Conservation (phyloP, 2,113 vertebrate species). For the Grammomys surdaster region DNA sequence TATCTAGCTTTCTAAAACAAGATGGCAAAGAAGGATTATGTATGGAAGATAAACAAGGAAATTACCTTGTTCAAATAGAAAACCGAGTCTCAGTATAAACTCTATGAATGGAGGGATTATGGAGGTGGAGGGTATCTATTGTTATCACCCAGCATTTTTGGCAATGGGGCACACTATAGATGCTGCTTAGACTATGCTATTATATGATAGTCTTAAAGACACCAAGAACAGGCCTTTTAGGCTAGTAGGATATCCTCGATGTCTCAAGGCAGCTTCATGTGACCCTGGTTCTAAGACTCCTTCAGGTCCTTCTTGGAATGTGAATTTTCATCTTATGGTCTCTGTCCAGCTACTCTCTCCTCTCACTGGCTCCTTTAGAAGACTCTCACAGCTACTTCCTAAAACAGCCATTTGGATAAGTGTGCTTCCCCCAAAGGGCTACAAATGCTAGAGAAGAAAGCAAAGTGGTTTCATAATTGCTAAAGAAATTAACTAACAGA, state of each 20-base stretch:
- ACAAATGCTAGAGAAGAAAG: not conserved
- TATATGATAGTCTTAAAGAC: not conserved
- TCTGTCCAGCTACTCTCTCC: conserved; percentile 6
- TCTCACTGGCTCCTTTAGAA: not conserved
- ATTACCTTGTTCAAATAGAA: not conserved
- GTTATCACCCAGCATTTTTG: not conserved
- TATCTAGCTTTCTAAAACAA: conserved; percentile 21
- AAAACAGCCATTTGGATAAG: conserved; percentile 28
- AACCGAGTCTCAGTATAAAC: not conserved
- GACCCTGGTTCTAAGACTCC: not conserved
- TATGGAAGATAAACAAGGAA: not conserved
- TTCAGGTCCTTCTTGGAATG: not conserved
- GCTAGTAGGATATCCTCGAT: no score
- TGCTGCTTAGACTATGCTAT: not conserved
- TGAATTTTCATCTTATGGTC: not conserved
- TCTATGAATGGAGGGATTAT: not conserved
- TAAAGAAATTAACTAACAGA: not conserved
- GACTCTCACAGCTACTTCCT: not conserved
- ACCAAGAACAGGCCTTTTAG: not conserved
- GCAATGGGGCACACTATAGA: not conserved
- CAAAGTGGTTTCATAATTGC: not conserved
- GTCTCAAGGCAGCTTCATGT: no score
- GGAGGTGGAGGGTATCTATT: not conserved
- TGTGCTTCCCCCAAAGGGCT: not conserved
- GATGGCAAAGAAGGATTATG: not conserved